Evolutionary conservation across 1,140 invertebrate genomes (phyloP).

Genomic region (Tetramorium simillimum): DNA sequence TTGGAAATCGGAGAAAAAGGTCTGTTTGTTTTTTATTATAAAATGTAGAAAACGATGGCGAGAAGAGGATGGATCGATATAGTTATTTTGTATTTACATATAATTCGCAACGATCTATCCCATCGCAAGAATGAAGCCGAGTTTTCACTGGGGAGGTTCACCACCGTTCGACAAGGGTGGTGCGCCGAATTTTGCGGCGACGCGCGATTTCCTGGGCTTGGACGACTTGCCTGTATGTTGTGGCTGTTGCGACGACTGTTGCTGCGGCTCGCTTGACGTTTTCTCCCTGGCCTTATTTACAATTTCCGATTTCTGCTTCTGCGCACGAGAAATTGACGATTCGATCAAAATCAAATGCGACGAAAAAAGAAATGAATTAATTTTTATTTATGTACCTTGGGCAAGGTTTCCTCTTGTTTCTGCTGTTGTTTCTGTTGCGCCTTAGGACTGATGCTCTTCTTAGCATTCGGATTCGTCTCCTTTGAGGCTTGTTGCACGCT

Average conservation of each 20-base stretch:
- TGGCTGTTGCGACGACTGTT: slow-evolving; percentile 68
- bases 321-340: not conserved
- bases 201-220: slow-evolving; percentile 84
- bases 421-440: slow-evolving; percentile 62
- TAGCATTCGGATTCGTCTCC: slow-evolving; percentile 51
- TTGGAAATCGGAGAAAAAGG: not conserved
- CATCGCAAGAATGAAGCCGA: slow-evolving; percentile 4
- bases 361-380: not conserved
- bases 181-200: slow-evolving; percentile 86
- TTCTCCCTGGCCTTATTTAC: slow-evolving; percentile 30
- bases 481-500: slow-evolving; percentile 56
- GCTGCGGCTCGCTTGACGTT: slow-evolving; percentile 34
- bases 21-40: slow-evolving; percentile 36
- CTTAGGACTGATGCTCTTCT: slow-evolving; percentile 60
- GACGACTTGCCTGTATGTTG: slow-evolving; percentile 75
- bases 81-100: slow-evolving; percentile 54
- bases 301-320: slow-evolving; percentile 2
- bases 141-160: slow-evolving; percentile 65
- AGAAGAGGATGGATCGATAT: slow-evolving; percentile 12
- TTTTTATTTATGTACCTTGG: slow-evolving; percentile 49
- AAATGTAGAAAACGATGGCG: slow-evolving; percentile 46
- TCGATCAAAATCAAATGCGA: not conserved
- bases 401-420: slow-evolving; percentile 64
- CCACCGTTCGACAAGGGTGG: slow-evolving; percentile 52
- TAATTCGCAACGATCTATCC: slow-evolving; percentile 24